Base-by-base conservation (phyloP, 2,113 vertebrate genomes). In the Taurulus bubalis region DNA sequence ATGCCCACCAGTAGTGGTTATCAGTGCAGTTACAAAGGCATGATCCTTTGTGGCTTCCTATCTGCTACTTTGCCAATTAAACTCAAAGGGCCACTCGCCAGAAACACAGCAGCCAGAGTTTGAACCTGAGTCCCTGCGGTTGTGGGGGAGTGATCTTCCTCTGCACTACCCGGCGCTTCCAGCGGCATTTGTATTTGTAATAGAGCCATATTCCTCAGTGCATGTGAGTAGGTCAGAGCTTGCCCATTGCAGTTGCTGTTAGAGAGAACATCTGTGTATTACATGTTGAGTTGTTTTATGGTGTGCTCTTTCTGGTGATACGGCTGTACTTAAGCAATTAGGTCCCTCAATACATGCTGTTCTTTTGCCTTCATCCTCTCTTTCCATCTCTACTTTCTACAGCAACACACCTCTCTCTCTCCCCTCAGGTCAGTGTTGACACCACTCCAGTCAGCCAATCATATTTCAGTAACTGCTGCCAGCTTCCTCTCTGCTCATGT, bases 151-250 rank as follows among this genome's bases (percentile, higher is more conserved):
- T 65, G 34, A 77, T 78, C 74, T 77, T 53, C 7, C 20, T 76
- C 36, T 70, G 40, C 59, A 71, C 51, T 42, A 60, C 26, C 36
- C 24, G 11, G 62, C 7, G 42, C 80, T 82, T 75, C 71, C 69
- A 83, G 86, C 80, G 68, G 56, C 56, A 75, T 85, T 81, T 82
- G 71, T 80, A 88, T 85, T 85, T 86, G 49, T 75, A 87, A 75
- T 40, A 45, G 53, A 82, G 59, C 77, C 66, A 75, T 45, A 74
- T 82, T 79, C 71, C 60, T 89, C 20, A n/a, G 36, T 77, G 75
- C 32, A 59, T 84, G 69, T 34, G 67, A 80, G 80, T 11, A 82
- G 82, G 82, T 85, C 78, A 86, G 75, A 83, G 53, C 58, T 76
- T 58, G 60, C 89, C 80, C 58, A 70, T 30, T 20, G 18, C 56